Conservation (phyloP, 2,797 vertebrate genomes). For the Gymnothorax javanicus region DNA sequence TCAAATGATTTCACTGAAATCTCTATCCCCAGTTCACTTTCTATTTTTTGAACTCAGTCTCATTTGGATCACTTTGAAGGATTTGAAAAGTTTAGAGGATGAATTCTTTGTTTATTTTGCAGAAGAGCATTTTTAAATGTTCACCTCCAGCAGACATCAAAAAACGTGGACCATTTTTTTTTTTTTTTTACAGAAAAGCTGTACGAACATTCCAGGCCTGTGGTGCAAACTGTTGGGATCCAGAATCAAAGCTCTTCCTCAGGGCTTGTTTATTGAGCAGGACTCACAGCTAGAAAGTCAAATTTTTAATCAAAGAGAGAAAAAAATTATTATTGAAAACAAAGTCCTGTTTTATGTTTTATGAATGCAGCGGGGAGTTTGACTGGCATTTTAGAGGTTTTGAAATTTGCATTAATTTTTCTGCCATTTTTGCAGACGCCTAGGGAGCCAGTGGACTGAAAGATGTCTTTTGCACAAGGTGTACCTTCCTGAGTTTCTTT, state of each 20-base stretch:
- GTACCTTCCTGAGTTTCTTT: conserved; percentile 1
- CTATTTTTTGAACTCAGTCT: neutral
- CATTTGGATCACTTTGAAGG: neutral
- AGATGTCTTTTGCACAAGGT: too few relatives aligned
- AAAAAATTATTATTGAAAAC: neutral
- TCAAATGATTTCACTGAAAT: neutral
- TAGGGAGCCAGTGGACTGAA: neutral
- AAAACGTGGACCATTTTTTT: neutral
- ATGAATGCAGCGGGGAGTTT: neutral
- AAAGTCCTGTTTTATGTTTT: neutral
- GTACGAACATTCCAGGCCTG: neutral
- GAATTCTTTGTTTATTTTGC: neutral
- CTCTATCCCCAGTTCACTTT: neutral
- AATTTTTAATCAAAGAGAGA: neutral
- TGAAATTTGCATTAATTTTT: neutral
- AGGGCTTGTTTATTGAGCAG: conserved; percentile 21
- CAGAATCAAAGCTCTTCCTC: conserved; percentile 27
- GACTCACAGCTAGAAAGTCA: conserved; percentile 13
- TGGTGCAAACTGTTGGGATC: neutral
- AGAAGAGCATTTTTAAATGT: neutral
- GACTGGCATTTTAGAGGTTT: neutral
- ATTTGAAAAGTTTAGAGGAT: neutral
- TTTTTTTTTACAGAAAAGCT: neutral
- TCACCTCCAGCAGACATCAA: neutral
- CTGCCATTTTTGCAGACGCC: neutral